These are phyloP conservation scores for Melitaea athalia DNA, from an alignment of 2,888 invertebrate genomes.

Conservation along the genomic window DNA sequence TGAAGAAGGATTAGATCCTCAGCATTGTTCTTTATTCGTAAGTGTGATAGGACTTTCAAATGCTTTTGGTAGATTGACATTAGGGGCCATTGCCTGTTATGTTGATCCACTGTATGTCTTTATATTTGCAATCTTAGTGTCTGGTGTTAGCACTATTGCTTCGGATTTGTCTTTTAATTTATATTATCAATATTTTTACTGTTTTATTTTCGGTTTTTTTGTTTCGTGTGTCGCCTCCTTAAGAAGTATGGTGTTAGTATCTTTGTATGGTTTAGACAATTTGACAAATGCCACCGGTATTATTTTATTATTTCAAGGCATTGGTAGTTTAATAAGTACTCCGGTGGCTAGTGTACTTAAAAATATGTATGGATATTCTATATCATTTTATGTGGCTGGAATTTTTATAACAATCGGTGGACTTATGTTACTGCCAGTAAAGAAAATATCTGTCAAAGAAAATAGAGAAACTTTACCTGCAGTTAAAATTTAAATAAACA, in stretches of 20 bases:
- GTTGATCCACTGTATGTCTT: constrained; percentile 53
- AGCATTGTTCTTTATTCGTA: constrained; percentile 62
- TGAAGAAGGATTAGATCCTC: constrained; percentile 53
- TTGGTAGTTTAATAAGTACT: constrained; percentile 67
- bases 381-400: constrained; percentile 65
- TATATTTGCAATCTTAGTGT: constrained; percentile 45
- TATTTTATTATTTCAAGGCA: constrained; percentile 67
- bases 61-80: constrained; percentile 57
- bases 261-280: constrained; percentile 68
- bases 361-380: constrained; percentile 54
- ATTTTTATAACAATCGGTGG: constrained; percentile 59
- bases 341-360: constrained; percentile 63
- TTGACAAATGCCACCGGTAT: constrained; percentile 74
- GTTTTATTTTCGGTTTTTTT: constrained; percentile 63
- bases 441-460: constrained; percentile 47
- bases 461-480: constrained; percentile 29
- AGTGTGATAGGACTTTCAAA: constrained; percentile 67
- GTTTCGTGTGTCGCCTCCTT: constrained; percentile 57
- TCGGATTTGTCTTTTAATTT: constrained; percentile 60
- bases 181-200: constrained; percentile 65
- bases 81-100: constrained; percentile 62
- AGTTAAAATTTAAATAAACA: constrained; percentile 1
- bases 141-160: constrained; percentile 57
- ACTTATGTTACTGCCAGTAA: constrained; percentile 54
- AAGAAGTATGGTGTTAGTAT: constrained; percentile 64